Evolutionary conservation across 2,797 vertebrate species (phyloP), one percentile per base, ranked within the genome.

Genomic region (Eulemur rubriventer): DNA sequence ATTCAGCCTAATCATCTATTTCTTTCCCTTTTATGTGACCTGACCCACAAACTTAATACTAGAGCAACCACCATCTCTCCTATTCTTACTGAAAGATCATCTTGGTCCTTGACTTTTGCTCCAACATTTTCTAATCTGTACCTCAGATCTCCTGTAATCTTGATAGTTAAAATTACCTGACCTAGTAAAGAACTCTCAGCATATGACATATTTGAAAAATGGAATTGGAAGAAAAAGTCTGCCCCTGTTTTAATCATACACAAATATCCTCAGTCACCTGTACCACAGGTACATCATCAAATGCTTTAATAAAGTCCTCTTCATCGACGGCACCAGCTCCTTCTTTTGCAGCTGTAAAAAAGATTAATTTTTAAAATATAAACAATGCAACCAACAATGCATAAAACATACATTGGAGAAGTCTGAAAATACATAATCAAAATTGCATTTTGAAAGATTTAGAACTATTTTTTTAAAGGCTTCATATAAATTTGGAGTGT

Each of bases 231-330:
- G 33, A 88, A 10, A 12, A 41, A 81, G 76, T 76, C n/a, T 65
- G 50, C 8, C 35, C 6, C 87, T 88, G 22, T 28, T 82, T 35
- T 70, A 65, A 41, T 11, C 18, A 86, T 11, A 95, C 33, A 18
- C 61, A 63, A 79, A 33, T 11, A 55, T 13, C 59, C 80, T 76
- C 79, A 93, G 95, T 96, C 98, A 99, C 99, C 99, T 99, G 99
- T 76, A 99, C 98, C 0, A 99, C 87, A 90, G 99, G 99, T 52
- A 99, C 99, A 65, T 99, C 99, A 92, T 99, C 99, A 98, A 99
- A 99, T 46, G 99, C 99, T 98, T 99, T 99, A 82, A 99, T 99
- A 96, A 99, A 99, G 96, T 99, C 99, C 89, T 99, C 99, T 97
- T 99, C 99, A 97, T 99, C 99, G 4, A 99, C 99, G 72, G 99